Base-by-base conservation (phyloP, 2,113 vertebrate genomes). In the Microcebus tavaratra region DNA sequence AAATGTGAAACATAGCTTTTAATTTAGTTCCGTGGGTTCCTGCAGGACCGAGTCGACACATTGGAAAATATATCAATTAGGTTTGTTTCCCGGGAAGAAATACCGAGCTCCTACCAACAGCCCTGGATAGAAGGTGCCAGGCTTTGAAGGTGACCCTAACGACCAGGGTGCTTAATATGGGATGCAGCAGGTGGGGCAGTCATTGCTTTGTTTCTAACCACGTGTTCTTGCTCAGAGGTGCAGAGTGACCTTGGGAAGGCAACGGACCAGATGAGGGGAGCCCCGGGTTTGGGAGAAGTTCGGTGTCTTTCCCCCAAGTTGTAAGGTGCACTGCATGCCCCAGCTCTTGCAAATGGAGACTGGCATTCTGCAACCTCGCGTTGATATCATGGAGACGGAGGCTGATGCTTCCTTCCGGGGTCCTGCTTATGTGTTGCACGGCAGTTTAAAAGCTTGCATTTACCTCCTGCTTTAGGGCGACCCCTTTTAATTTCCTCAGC, bases 351-450 rank as follows among this genome's bases (percentile, higher is more conserved):
- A 18, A 7, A 23, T 8, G 42, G 63, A n/a, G 25, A 25, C 9
- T 2, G 45, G 2, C 45, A 2, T 3, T 25, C 17, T 0, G 6
- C 21, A 27, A 6, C 10, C 0, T 0, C 7, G 17, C 20, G 1
- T 2, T 0, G 2, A 6, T 7, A 14, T 8, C 1, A 0, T 1
- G 11, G 80, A 1, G 6, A 18, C 0, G 0, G 73, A 2, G 8
- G 13, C 18, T 0, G 10, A 9, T 0, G 7, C 1, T 1, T 0
- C 11, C 7, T 39, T 18, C 6, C 57, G 11, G 5, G 67, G n/a
- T 29, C 36, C 42, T 29, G 8, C 68, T 39, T 1, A 15, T 2
- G 17, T 31, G 10, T 76, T 31, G 18, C 14, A 5, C 31, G 48
- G 45, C 5, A 25, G 67, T 45, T 5, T 8, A 6, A 29, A 6